These are phyloP conservation scores for Todiramphus chloris DNA, from an alignment of 2,113 vertebrate genomes.

Conservation along the genomic window DNA sequence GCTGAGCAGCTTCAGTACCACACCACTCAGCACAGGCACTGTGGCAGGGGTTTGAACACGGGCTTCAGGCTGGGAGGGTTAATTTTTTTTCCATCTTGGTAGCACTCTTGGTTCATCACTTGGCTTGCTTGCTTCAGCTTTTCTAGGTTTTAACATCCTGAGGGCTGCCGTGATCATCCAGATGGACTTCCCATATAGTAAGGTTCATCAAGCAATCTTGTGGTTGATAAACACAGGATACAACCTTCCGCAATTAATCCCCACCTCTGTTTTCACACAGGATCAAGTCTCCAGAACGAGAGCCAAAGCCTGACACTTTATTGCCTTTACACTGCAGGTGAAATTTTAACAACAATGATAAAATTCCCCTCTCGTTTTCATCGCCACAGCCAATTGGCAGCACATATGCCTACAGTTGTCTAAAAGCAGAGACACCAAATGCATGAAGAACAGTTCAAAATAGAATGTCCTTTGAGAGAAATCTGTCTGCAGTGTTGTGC, in stretches of 20 bases:
- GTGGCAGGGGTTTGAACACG: fast-evolving
- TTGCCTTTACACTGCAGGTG: background rate
- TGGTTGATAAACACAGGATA: too few relatives aligned
- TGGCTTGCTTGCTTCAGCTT: background rate
- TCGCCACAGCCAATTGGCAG: background rate
- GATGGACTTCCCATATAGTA: too few relatives aligned
- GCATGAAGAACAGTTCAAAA: background rate
- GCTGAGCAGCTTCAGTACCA: too few relatives aligned
- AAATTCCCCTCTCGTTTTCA: background rate
- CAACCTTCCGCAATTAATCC: too few relatives aligned
- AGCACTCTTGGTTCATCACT: background rate
- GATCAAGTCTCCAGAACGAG: background rate
- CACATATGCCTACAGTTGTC: background rate
- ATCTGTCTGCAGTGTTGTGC: background rate
- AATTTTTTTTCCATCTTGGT: background rate
- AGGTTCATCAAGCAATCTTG: too few relatives aligned
- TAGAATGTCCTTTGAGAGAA: background rate
- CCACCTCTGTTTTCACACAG: fast-evolving
- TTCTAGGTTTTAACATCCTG: background rate
- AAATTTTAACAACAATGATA: background rate
- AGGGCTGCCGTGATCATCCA: too few relatives aligned
- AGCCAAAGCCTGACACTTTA: background rate
- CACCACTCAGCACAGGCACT: too few relatives aligned
- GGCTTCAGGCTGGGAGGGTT: background rate
- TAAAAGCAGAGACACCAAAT: background rate